Conservation (phyloP, 2,888 invertebrate genomes). For the Caenorhabditis sp. region DNA sequence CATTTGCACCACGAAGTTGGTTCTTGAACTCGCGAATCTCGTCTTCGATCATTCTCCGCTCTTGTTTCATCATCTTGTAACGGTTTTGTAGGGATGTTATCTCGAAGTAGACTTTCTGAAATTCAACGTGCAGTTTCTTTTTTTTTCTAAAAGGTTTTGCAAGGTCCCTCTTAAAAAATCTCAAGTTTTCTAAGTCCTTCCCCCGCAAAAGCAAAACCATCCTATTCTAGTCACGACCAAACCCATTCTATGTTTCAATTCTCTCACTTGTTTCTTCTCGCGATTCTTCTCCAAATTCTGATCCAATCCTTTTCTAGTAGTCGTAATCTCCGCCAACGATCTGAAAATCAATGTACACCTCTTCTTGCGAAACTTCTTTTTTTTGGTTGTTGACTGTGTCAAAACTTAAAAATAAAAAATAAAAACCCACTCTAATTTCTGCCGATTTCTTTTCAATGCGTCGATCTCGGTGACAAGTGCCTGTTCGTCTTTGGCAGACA, state of each 20-base stretch:
- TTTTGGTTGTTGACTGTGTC: too few species aligned
- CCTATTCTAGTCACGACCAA: too few species aligned
- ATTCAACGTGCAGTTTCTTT: not conserved
- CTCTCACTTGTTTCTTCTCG: slow-evolving; percentile 37
- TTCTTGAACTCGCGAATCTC: slow-evolving; percentile 41
- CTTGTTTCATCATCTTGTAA: slow-evolving; percentile 23
- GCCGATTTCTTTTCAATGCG: slow-evolving; percentile 44
- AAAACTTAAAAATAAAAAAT: too few species aligned
- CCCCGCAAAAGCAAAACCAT: too few species aligned
- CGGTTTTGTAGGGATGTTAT: slow-evolving; percentile 20
- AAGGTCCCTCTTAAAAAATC: too few species aligned
- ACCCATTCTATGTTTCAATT: not conserved
- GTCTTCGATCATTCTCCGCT: slow-evolving; percentile 38
- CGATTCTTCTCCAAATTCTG: slow-evolving; percentile 17
- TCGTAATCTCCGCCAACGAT: slow-evolving; percentile 35
- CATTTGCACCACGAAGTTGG: slow-evolving; percentile 47
- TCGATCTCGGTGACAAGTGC: slow-evolving; percentile 68
- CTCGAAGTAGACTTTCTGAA: slow-evolving; percentile 49
- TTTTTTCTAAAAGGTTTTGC: too few species aligned
- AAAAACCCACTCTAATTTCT: slow-evolving; percentile 50
- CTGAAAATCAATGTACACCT: slow-evolving; percentile 23
- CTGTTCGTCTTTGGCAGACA: slow-evolving; percentile 68
- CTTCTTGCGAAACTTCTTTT: not conserved
- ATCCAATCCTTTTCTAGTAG: slow-evolving; percentile 20
- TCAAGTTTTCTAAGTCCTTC: too few species aligned